Percentiles rank a stretch among this genome's conserved stretches.
Evolutionary conservation across 1,140 invertebrate genomes (phyloP).

Genomic region (Brachionus sp.): DNA sequence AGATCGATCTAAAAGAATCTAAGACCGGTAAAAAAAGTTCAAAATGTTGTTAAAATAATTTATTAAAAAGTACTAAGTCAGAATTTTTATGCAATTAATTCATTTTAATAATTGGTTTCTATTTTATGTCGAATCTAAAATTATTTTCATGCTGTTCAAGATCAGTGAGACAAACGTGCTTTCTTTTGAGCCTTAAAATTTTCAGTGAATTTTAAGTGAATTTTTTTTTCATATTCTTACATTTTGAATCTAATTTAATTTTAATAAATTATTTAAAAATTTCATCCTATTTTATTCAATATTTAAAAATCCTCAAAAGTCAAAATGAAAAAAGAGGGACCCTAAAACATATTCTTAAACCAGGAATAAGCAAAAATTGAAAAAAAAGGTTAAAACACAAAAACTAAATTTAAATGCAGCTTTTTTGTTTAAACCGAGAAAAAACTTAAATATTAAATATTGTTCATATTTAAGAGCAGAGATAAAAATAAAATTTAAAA

Average conservation of each 20-base stretch:
- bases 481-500: too few species aligned
- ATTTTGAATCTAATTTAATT: background rate
- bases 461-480: too few species aligned
- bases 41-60: constrained; percentile 18
- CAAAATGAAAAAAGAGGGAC: too few species aligned
- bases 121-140: background rate
- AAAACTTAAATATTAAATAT: too few species aligned
- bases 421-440: too few species aligned
- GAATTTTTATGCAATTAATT: background rate
- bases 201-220: background rate
- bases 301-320: too few species aligned
- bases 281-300: background rate
- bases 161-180: background rate
- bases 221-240: background rate
- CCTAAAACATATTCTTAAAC: too few species aligned
- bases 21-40: background rate
- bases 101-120: background rate
- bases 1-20: background rate
- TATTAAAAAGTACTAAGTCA: background rate
- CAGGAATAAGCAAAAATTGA: too few species aligned
- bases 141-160: background rate
- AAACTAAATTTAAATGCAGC: too few species aligned
- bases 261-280: background rate
- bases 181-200: background rate
- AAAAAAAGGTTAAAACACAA: too few species aligned